A percentile compares a stretch with the other conserved stretches of the same genome.
Conservation (phyloP, 2,113 vertebrate species). For the Symphodus melops region DNA sequence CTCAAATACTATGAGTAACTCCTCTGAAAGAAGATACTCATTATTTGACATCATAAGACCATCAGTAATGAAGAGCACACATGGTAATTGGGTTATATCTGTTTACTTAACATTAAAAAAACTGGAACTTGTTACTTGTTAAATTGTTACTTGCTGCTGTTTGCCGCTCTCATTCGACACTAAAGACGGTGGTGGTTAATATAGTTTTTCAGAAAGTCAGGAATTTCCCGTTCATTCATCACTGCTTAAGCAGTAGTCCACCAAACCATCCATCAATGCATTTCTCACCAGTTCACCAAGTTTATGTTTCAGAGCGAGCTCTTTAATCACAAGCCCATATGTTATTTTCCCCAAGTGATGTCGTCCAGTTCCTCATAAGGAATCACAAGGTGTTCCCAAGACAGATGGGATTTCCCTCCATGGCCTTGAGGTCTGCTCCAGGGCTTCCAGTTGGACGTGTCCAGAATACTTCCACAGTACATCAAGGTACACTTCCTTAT, state of each 20-base stretch:
- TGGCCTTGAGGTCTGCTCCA: conserved; percentile 17
- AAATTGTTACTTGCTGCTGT: neutral
- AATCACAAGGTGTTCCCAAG: conserved; percentile 24
- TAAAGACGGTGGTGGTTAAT: conserved; percentile 32
- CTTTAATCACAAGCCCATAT: conserved; percentile 11
- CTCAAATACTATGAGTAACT: too few species aligned
- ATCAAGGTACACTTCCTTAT: neutral
- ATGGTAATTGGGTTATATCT: neutral
- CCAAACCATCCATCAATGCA: conserved; percentile 3
- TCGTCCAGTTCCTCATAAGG: conserved; percentile 10
- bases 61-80: neutral
- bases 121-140: conserved; percentile 3
- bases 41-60: neutral
- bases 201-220: conserved; percentile 43
- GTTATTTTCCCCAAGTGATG: neutral
- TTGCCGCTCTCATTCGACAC: neutral
- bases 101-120: conserved; percentile 37
- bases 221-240: conserved; percentile 16
- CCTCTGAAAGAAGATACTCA: neutral
- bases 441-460: conserved; percentile 35
- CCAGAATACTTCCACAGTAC: conserved; percentile 28
- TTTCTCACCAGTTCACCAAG: neutral
- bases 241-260: neutral
- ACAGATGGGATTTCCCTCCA: conserved; percentile 31
- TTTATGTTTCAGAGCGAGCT: neutral